Base-by-base conservation (phyloP, 2,113 vertebrate species). In the Planiliza haematocheilus region DNA sequence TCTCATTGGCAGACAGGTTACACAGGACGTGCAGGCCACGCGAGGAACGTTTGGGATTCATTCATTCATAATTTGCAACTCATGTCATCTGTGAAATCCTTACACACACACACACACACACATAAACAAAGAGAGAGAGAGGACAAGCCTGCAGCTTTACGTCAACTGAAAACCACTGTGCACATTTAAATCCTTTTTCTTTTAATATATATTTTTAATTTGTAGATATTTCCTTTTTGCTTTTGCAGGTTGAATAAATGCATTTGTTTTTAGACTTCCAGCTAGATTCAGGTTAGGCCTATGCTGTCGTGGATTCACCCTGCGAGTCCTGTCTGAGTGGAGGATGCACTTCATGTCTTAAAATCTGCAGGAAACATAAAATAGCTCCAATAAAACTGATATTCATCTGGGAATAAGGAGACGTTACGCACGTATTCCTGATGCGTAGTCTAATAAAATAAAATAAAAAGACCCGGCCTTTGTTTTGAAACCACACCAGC, bases 1-100 rank as follows among this genome's bases (percentile, higher is more conserved):
- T 76, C 56, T 79, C 59, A 70, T 74, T 79, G 82, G 34, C 21
- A 73, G 51, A 38, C 34, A 45, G 45, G 61, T 81, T 74, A 21
- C 0, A 57, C 8, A 38, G 17, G 51, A 70, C 68, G 41, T 24
- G 17, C n/a, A 71, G 77, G 72, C 74, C 77, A 48, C 46, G 79
- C 17, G 39, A 11, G 9, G 11, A 3, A 10, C 2, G 17, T 18
- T 49, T 49, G 7, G 7, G 45, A 30, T 57, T 65, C 61, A 58
- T 73, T 70, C 39, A 43, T 73, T 70, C 39, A 43, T 55, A 52
- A 58, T 75, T 85, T 37, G 10, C 21, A 5, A 17, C 0, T 69
- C 36, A 45, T 38, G 34, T 48, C 34, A 13, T 43, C 8, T 20
- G 17, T 52, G 17, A 39, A 62, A 5, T 1, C 24, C n/a, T 16